Base-by-base conservation (phyloP, 2,797 vertebrate species). In the Tenualosa ilisha region DNA sequence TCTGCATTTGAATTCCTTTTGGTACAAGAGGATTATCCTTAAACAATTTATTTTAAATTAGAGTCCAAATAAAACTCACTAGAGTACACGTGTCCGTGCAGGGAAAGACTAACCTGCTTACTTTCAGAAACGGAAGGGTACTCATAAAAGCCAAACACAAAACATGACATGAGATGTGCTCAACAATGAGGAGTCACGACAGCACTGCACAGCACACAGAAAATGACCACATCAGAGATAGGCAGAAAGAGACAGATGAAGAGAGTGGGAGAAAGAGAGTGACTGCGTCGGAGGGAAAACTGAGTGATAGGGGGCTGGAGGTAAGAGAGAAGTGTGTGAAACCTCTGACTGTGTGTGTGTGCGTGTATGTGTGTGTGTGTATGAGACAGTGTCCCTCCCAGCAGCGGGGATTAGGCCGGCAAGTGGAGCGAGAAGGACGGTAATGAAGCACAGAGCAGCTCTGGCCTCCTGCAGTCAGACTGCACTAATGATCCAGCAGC, bases 371-470 rank as follows among this genome's bases (percentile, higher is more conserved):
- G 50, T 51, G 50, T 51, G 50, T 9, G 50, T 9, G 50, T 6
- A 6, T 6, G 13, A 82, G 68, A 81, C 72, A 75, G n/a, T 84
- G 37, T 79, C 8, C 54, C 82, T 82, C 85, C 86, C 84, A 5
- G 43, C 88, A 88, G 83, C 86, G 50, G 75, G 86, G 84, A 89
- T 90, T 90, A 87, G 79, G 75, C 83, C 51, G 63, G 54, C 81
- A 90, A 90, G 83, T 88, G 84, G 63, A 91, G 89, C 40, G 54
- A 88, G 86, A 86, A 90, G 87, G 84, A 91, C 85, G 88, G 88
- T 90, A 89, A 90, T 89, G 87, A 89, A 87, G 87, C 85, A 88
- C 86, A 88, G 87, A 88, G 87, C 84, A 46, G 83, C 81, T 6
- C 4, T n/a, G 40, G 82, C 83, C 82, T 51, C 53, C 50, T 86